Conservation (phyloP, 2,888 invertebrate species). For the Nezara viridula region DNA sequence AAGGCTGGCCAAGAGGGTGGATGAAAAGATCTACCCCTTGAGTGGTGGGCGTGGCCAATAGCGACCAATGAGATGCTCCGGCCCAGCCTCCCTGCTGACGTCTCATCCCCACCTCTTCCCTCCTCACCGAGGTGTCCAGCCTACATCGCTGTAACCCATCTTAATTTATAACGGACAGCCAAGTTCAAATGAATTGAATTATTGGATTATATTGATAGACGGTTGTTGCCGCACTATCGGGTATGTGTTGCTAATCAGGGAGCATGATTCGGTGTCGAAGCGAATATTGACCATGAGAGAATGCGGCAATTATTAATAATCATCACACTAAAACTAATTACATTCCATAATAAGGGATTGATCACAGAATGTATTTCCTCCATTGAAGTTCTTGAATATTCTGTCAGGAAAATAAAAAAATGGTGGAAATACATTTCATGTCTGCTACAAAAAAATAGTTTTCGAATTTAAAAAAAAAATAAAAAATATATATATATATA, state of each 20-base stretch:
- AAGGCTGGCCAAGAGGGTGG: neutral
- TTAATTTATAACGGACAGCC: slow-evolving; percentile 27
- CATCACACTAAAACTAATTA: neutral
- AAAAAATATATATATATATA: too few species aligned
- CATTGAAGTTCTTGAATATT: too few species aligned
- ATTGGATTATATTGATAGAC: neutral
- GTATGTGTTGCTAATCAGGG: neutral
- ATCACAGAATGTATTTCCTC: neutral
- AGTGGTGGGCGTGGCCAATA: slow-evolving; percentile 33
- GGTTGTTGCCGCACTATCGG: neutral
- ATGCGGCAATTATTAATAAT: neutral
- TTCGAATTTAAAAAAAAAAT: too few species aligned
- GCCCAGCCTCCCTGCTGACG: slow-evolving; percentile 45
- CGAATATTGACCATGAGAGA: neutral
- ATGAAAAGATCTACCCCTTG: neutral
- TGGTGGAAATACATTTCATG: too few species aligned
- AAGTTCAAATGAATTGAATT: neutral
- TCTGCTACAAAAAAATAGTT: too few species aligned
- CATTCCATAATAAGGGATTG: neutral
- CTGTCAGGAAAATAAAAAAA: too few species aligned
- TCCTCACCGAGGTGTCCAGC: neutral
- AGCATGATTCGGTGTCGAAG: neutral
- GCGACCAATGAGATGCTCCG: slow-evolving; percentile 6
- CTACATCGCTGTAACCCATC: neutral
- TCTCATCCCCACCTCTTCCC: neutral